Evolutionary conservation across 2,113 vertebrate species (phyloP).

Genomic region (Chaenocephalus aceratus): DNA sequence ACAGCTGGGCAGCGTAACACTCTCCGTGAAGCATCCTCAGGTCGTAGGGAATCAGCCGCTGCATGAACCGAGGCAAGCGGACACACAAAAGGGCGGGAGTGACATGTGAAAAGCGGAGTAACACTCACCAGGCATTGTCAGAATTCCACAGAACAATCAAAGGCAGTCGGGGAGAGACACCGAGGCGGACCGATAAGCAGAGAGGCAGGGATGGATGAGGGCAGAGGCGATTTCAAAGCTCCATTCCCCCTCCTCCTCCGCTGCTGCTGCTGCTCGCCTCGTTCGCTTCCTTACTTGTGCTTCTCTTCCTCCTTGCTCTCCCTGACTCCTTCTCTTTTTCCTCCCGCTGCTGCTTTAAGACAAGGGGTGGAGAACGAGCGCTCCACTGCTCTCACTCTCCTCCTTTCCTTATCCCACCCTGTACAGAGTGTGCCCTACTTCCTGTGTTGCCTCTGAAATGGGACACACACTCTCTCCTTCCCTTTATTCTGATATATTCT

Average conservation of each 20-base stretch:
- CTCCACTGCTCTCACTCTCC: conserved; percentile 59
- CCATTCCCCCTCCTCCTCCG: conserved; percentile 61
- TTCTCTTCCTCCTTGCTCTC: conserved; percentile 66
- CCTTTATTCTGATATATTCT: conserved; percentile 22
- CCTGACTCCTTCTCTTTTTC: conserved; percentile 58
- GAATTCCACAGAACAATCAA: conserved; percentile 71
- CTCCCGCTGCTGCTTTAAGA: conserved; percentile 75
- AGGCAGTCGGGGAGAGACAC: conserved; percentile 52
- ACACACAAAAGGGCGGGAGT: conserved; percentile 49
- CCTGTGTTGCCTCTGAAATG: conserved; percentile 68
- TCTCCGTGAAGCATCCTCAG: conserved; percentile 49
- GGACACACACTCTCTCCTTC: conserved; percentile 45
- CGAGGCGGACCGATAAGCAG: conserved; percentile 28
- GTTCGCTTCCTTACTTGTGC: conserved; percentile 57
- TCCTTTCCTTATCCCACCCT: conserved; percentile 49
- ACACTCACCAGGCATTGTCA: conserved; percentile 84
- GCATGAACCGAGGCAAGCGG: conserved; percentile 29
- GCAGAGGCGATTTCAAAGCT: conserved; percentile 64
- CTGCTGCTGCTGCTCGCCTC: conserved; percentile 35
- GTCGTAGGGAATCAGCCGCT: conserved; percentile 2
- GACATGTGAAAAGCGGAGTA: conserved; percentile 61
- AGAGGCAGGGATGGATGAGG: conserved; percentile 55
- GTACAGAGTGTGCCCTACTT: conserved; percentile 73
- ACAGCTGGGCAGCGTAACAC: conserved; percentile 58
- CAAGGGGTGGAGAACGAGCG: conserved; percentile 74